Conservation (phyloP, 2,888 invertebrate species). For the Xylophagus ater region DNA sequence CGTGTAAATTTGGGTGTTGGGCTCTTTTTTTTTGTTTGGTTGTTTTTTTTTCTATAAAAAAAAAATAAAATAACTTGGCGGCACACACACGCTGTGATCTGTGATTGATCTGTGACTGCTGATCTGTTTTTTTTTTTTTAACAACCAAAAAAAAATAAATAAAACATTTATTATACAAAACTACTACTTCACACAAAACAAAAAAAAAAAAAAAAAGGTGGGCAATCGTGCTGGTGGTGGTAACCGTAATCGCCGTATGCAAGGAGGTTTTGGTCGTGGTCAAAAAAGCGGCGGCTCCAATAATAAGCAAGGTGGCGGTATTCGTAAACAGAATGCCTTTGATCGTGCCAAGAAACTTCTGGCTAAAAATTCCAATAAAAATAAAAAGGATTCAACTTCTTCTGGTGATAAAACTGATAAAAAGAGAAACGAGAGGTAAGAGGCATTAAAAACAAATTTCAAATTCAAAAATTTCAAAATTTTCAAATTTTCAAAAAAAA, state of each 20-base stretch:
- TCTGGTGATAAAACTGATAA: constrained; percentile 35
- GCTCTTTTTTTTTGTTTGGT: no score
- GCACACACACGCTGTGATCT: no score
- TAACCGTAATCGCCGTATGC: constrained; percentile 30
- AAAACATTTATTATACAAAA: no score
- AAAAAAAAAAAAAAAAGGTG: constrained; percentile 34
- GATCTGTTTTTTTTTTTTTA: no score
- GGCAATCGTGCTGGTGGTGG: constrained; percentile 38
- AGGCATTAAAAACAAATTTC: constrained; percentile 22
- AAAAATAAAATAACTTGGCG: no score
- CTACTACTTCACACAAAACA: no score
- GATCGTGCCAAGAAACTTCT: constrained; percentile 42
- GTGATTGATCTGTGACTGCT: no score
- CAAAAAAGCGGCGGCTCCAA: constrained; percentile 30
- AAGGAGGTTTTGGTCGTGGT: constrained; percentile 38
- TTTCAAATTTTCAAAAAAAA: constrained; percentile 12
- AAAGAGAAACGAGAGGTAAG: constrained; percentile 41
- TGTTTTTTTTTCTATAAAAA: no score
- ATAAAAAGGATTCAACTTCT: constrained; percentile 40
- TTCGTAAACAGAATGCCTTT: constrained; percentile 42
- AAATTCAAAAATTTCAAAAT: constrained; percentile 10
- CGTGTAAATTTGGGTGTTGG: no score
- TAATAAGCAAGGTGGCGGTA: constrained; percentile 31
- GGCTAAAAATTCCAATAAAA: constrained; percentile 40
- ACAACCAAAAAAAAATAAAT: no score